Base-by-base conservation (phyloP, 2,797 vertebrate genomes). In the Lagorchestes hirsutus region DNA sequence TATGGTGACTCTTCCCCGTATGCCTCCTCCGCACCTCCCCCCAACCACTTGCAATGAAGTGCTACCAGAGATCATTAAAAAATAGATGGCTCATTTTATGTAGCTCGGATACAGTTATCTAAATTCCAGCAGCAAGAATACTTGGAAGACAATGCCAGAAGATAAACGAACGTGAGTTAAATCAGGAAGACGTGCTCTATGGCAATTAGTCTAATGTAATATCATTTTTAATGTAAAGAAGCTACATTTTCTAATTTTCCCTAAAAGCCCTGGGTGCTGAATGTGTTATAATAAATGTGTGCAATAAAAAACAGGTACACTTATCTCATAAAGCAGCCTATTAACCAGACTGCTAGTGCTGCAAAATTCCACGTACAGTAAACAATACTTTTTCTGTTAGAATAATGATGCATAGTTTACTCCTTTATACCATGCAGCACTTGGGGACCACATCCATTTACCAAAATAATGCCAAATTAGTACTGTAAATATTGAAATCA, bases 401-500 rank as follows among this genome's bases (percentile, higher is more conserved):
- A 98, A 98, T 98, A 98, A 98, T 98, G 98, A 98, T 94, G 94
- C 97, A 97, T 95, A 97, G 98, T 98, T 98, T 98, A 98, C 98
- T 99, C 98, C 98, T 98, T 98, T 98, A 98, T 97, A 97, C 96
- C 94, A 87, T 96, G 97, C 97, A 97, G 98, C 98, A 98, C 98
- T 98, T 98, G 96, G 98, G 97, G 97, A 98, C 98, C 97, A 98
- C 98, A 98, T 98, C 98, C 98, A 98, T 99, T 99, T 99, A 99
- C 99, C 99, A 99, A 99, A 99, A 99, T 99, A 99, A 99, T 99
- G 98, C 98, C 98, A 98, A 99, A 99, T 99, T 99, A 99, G 99
- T 99, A 99, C 98, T 99, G 99, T 99, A 99, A 99, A 99, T 99
- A 99, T 99, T 99, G 99, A 99, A 99, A 99, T 99, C 99, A 99